Evolutionary conservation across 2,888 invertebrate species (phyloP), one percentile per base, ranked within the genome.

Genomic region (Protonemura montana): DNA sequence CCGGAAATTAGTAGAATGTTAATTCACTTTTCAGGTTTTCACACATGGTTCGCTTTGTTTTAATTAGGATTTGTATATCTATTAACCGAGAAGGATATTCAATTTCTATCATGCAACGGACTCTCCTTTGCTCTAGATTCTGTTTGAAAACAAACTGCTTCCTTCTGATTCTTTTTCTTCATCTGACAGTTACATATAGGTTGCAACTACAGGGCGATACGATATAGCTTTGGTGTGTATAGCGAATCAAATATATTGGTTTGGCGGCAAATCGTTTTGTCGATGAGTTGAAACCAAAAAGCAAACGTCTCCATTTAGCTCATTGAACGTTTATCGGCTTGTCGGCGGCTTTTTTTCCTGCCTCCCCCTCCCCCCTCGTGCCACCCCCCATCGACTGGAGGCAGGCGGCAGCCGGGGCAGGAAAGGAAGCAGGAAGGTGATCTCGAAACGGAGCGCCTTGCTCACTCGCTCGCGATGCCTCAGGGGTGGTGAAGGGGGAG

Each of bases 251-350:
- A 59, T 59, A 59, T 59, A 59, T 59, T 7, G 59, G 59, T 59
- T 59, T 59, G 16, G 59, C 59, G 59, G 59, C 59, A 59, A 59
- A 59, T 59, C 59, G 59, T 59, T 59, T 59, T 59, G 59, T 21
- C 59, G 59, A 59, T 59, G 59, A 59, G 59, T 59, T 59, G 59
- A 59, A 59, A 59, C 59, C 59, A 59, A 59, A 59, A 59, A 59
- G 59, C 59, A 59, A 59, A 59, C 59, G 59, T 59, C 59, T 59
- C 59, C 59, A 59, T 59, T 59, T 59, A 59, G 59, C 59, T 59
- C 59, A 59, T 59, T 59, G 59, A 59, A 59, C 59, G 59, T 59
- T 59, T 59, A 59, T 59, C 59, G 59, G 59, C 59, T 59, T 59
- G 59, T 59, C 59, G 59, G 21, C 59, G 59, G 59, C 59, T 10